These are phyloP conservation scores for Eupithecia inturbata DNA, from an alignment of 2,888 invertebrate genomes.

Conservation along the genomic window DNA sequence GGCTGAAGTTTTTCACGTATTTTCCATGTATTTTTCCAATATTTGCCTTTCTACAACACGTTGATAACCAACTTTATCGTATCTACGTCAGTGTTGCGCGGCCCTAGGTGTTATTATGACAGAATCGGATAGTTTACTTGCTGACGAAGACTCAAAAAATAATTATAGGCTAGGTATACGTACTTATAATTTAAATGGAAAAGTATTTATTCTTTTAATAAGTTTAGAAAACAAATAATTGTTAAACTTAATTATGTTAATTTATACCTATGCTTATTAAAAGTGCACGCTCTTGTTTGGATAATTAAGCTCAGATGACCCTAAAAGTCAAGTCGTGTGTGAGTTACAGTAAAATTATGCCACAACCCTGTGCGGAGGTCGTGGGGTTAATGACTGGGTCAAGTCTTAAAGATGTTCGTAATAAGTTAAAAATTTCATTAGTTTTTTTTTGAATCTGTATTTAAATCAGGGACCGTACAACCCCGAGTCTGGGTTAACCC, in stretches of 20 bases:
- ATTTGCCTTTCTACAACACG: slow-evolving; percentile 6
- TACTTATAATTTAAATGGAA: background rate
- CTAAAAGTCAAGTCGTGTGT: background rate
- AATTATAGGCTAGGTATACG: slow-evolving; percentile 1
- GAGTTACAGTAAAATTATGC: background rate
- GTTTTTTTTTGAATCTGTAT: background rate
- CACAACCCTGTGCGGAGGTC: background rate
- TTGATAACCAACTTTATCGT: slow-evolving; percentile 19
- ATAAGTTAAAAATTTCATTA: background rate
- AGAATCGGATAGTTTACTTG: slow-evolving; percentile 1
- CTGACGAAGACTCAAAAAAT: slow-evolving; percentile 4
- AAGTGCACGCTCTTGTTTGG: slow-evolving; percentile 3
- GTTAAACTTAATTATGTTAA: slow-evolving; percentile 4
- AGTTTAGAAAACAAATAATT: slow-evolving; percentile 14
- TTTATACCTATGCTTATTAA: slow-evolving; percentile 8
- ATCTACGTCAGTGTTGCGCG: slow-evolving; percentile 11
- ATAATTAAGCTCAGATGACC: slow-evolving; percentile 6
- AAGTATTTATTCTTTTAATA: background rate
- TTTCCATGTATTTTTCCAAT: background rate
- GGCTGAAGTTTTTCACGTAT: slow-evolving; percentile 10
- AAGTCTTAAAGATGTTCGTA: background rate
- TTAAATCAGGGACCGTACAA: too few species aligned
- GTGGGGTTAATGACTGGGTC: background rate
- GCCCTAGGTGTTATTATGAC: slow-evolving; percentile 17
- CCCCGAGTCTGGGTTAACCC: too few species aligned